phyloP scores from a whole-genome alignment of 1,140 invertebrate species.

The Teleogryllus occipitalis region DNA sequence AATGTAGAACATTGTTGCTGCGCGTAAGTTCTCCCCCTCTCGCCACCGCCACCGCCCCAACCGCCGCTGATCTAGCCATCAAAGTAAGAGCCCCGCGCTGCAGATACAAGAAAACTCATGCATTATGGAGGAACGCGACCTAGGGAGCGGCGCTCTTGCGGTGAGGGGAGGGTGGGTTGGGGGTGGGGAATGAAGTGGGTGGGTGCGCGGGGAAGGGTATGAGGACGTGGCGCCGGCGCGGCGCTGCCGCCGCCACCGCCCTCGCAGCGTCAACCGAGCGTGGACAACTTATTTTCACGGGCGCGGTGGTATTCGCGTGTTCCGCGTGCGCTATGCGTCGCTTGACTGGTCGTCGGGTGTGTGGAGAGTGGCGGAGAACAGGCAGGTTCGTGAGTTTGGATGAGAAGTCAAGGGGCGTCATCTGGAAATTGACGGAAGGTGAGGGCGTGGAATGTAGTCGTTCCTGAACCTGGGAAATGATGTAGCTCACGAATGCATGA shows the following conservation, averaged over 20 bases:
- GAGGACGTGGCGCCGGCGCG: neutral
- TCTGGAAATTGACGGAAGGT: too few relatives aligned
- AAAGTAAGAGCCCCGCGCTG: neutral
- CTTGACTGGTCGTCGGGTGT: neutral
- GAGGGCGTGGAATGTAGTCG: too few relatives aligned
- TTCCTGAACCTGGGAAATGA: too few relatives aligned
- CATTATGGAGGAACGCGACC: neutral
- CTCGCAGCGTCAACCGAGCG: neutral
- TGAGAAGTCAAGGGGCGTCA: too few relatives aligned
- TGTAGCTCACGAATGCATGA: too few relatives aligned
- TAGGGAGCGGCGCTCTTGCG: neutral
- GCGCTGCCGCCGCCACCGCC: too few relatives aligned
- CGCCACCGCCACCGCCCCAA: neutral
- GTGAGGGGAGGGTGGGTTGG: too few relatives aligned
- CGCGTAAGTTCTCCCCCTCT: neutral
- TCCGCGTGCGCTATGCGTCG: too few relatives aligned
- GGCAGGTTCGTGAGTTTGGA: neutral
- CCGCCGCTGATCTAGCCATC: neutral
- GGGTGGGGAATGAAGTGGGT: neutral
- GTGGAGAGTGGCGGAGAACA: neutral
- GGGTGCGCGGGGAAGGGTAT: neutral
- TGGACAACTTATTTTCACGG: neutral
- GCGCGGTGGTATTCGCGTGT: too few relatives aligned
- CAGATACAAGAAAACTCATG: slow-evolving; percentile 1
- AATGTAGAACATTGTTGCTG: neutral